Evolutionary conservation across 1,140 invertebrate genomes (phyloP).

Genomic region (Papilio aristodemus): DNA sequence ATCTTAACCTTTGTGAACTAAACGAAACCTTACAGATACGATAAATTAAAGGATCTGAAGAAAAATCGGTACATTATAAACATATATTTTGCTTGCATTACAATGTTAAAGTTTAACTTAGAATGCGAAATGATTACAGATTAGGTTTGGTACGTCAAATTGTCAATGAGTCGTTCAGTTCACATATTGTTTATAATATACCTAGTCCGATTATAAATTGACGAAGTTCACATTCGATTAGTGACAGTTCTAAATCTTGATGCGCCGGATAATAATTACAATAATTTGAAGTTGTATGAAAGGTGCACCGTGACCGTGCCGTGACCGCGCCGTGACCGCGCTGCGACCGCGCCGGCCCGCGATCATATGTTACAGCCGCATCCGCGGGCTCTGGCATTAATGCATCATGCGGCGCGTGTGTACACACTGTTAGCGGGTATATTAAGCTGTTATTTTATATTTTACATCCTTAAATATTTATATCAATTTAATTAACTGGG

Average conservation of each 20-base stretch:
- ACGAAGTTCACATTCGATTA: no score
- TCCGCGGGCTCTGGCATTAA: background rate
- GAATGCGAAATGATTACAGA: no score
- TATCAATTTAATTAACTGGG: background rate
- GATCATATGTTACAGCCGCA: constrained; percentile 9
- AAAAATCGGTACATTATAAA: no score
- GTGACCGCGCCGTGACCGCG: background rate
- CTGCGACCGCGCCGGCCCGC: background rate
- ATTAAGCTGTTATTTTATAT: background rate
- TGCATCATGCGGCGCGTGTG: background rate
- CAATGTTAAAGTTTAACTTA: no score
- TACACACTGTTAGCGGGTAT: background rate
- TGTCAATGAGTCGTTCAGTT: no score
- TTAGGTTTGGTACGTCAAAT: no score
- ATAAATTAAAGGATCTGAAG: no score
- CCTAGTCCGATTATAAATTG: no score
- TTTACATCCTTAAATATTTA: background rate
- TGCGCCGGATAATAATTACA: constrained; percentile 4
- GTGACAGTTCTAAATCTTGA: background rate
- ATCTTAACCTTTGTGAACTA: no score
- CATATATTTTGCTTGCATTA: no score
- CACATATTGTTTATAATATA: no score
- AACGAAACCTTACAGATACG: no score
- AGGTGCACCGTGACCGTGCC: background rate
- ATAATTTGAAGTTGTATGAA: background rate